Evolutionary conservation across 2,888 invertebrate species (phyloP), one percentile per base, ranked within the genome.

Genomic region (Fissipunctia ypsillon): DNA sequence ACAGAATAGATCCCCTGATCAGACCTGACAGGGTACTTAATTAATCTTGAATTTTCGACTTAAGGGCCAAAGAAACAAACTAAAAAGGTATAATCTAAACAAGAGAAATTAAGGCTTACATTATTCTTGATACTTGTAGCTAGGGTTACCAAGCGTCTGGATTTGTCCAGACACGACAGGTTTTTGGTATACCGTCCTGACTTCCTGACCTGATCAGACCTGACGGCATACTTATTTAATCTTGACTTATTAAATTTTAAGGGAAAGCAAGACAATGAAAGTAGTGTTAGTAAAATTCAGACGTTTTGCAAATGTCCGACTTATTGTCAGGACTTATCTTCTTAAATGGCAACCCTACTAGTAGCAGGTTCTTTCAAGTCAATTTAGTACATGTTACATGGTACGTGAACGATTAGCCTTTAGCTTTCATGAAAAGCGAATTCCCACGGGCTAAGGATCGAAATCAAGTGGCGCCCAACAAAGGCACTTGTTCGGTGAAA

Each of bases 391-490:
- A 71, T 41, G 65, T 61, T 69, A 50, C 35, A 41, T 43, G 59
- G 64, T 56, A 77, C 59, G 66, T 67, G 67, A 56, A 66, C 81
- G 85, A 88, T 88, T 87, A 88, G 81, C 78, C 73, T 85, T 84
- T 80, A 85, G 71, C 60, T 68, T 73, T 81, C 50, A 73, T 67
- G 67, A 71, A 73, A 75, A 75, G 78, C 82, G 83, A 84, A 82
- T 77, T 79, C 72, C 79, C 74, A 88, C 87, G 3, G 87, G 82
- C 73, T 78, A 84, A 85, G 88, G 87, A 90, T 89, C 88, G 82
- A 86, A 90, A 90, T 90, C 87, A 90, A 91, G 90, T 89, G 85
- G 80, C 87, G 71, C 77, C 74, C 85, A 87, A 90, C 90, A 91
- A 91, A 90, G 90, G 89, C 86, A 84, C 87, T 88, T 81, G 88